Base-by-base conservation (phyloP, 2,797 vertebrate genomes). In the Clarias fuscus region DNA sequence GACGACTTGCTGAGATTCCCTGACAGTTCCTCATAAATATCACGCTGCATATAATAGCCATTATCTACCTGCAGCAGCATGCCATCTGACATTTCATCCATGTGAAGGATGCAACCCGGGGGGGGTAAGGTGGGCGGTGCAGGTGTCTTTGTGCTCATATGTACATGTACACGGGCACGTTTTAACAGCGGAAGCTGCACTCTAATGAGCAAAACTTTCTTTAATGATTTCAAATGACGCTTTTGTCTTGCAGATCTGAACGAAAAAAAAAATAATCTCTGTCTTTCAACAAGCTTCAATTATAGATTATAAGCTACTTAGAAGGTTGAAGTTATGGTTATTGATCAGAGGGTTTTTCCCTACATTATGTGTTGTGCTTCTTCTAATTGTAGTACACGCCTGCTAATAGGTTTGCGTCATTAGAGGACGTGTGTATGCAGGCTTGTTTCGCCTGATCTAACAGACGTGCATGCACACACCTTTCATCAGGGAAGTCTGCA, bases 1-100 rank as follows among this genome's bases (percentile, higher is more conserved):
- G 75, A 84, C 30, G 75, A 75, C 86, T 71, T 73, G 82, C 83
- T 84, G 77, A 81, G 77, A 75, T 75, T 75, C 78, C 70, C 70
- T 87, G 68, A 87, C 83, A 87, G 83, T 87, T 85, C 77, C 83
- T 84, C 83, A 85, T 85, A 85, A 85, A 87, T 84, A 87, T 82
- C 76, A 68, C 30, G 84, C 83, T 87, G 68, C 61, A 82, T 82
- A 76, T 85, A 84, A 87, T 76, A 76, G 83, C 33, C 78, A 82
- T 87, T 85, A 85, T 82, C 78, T 82, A 85, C 77, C 70, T 87
- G 83, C 86, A 76, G 78, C 78, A 85, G 86, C 83, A 82, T 87
- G 70, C 86, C 86, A 82, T 77, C 70, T 85, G 86, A 83, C 79
- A 85, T 85, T 88, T 88, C 58, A 85, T 85, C 84, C 71, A 64